phyloP scores from a whole-genome alignment of 2,888 invertebrate species.

The Fabriciana adippe region DNA sequence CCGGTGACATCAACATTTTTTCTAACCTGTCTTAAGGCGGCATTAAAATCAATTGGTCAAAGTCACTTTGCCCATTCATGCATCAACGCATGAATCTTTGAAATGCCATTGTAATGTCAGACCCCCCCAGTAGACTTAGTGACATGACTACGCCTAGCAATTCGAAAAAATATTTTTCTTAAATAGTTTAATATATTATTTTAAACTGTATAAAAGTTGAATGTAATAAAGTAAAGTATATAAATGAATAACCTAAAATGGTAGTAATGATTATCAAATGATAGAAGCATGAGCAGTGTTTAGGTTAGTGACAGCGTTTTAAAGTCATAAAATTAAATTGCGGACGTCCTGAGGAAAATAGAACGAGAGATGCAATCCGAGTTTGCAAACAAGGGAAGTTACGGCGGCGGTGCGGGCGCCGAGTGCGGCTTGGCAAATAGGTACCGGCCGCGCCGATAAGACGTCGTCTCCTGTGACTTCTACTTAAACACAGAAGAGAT shows the following conservation, averaged over 20 bases:
- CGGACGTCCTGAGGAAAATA: conserved; percentile 76
- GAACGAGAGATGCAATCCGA: conserved; percentile 79
- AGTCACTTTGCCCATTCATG: conserved; percentile 66
- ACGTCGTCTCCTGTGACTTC: conserved; percentile 74
- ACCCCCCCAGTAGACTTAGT: conserved; percentile 69
- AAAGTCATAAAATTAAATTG: conserved; percentile 80
- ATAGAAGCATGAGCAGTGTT: conserved; percentile 53
- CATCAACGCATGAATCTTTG: conserved; percentile 42
- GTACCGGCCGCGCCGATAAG: conserved; percentile 73
- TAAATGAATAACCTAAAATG: background rate
- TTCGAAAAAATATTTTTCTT: conserved; percentile 47
- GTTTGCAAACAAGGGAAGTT: conserved; percentile 82
- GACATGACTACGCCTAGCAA: conserved; percentile 56
- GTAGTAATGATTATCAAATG: conserved; percentile 28
- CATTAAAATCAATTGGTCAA: conserved; percentile 78
- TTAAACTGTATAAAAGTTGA: background rate
- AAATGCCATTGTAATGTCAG: conserved; percentile 63
- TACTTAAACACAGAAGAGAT: conserved; percentile 70
- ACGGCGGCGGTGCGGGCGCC: conserved; percentile 58
- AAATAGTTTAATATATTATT: conserved; percentile 40
- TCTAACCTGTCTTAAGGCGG: conserved; percentile 54
- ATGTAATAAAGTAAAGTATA: background rate
- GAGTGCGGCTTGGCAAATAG: conserved; percentile 69
- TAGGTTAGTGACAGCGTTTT: conserved; percentile 66
- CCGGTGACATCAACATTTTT: conserved; percentile 25